A percentile compares a stretch with the other conserved stretches of the same genome.
Evolutionary conservation across 1,140 invertebrate genomes (phyloP).

Genomic region (Lucilia sericata): DNA sequence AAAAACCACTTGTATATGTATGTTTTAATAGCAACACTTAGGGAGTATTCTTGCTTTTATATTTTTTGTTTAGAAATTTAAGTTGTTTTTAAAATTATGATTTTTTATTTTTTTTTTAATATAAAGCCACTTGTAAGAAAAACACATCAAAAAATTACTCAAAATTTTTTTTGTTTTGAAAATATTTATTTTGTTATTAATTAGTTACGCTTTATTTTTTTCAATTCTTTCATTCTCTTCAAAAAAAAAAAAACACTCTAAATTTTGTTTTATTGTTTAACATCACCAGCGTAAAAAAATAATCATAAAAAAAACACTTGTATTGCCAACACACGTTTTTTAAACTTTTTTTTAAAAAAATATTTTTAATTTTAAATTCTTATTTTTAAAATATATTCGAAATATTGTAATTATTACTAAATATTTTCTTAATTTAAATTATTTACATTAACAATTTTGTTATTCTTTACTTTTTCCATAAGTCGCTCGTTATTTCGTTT

Average conservation of each 20-base stretch:
- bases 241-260: not conserved
- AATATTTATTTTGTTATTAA: not conserved
- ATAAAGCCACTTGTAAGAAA: not conserved
- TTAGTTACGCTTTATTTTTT: conserved; percentile 16
- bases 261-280: not conserved
- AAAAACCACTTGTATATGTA: not conserved
- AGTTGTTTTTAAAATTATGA: not conserved
- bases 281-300: not conserved
- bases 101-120: not conserved
- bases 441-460: not conserved
- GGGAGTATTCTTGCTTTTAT: not conserved
- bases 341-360: not conserved
- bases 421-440: not conserved
- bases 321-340: conserved; percentile 4
- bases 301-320: not conserved
- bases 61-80: not conserved
- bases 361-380: not conserved
- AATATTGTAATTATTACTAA: no score
- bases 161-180: not conserved
- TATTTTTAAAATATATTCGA: not conserved
- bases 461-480: not conserved
- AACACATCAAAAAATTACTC: not conserved
- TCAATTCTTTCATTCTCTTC: not conserved
- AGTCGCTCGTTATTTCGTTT: conserved; percentile 10
- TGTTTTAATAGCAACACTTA: not conserved